These are phyloP conservation scores for Heliconius hortense DNA, from an alignment of 2,888 invertebrate genomes.

Conservation along the genomic window DNA sequence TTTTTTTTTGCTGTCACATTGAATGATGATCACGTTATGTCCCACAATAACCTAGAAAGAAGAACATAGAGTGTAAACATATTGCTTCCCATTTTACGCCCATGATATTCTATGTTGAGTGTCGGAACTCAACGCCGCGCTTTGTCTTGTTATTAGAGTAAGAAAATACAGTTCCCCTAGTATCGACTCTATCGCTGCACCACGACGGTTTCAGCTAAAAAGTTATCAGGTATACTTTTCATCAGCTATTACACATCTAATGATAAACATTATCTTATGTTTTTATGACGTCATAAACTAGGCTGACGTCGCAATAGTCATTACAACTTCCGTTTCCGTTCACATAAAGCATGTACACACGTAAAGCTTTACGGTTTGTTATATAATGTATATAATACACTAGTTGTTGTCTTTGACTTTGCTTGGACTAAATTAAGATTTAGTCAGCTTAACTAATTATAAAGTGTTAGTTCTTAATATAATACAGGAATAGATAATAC, in stretches of 20 bases:
- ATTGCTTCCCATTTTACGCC: background rate
- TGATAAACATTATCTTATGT: constrained; percentile 19
- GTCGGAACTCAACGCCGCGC: background rate
- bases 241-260: background rate
- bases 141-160: background rate
- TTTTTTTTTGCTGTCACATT: background rate
- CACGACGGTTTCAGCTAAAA: background rate
- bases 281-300: constrained; percentile 20
- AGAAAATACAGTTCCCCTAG: too few species aligned
- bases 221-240: background rate
- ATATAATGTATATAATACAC: too few species aligned
- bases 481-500: too few species aligned
- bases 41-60: background rate
- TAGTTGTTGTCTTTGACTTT: constrained; percentile 29
- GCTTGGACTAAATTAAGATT: background rate
- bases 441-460: too few species aligned
- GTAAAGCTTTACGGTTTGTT: background rate
- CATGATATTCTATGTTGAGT: background rate
- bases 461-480: too few species aligned
- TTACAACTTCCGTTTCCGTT: constrained; percentile 21
- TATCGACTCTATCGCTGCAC: background rate
- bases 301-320: constrained; percentile 11
- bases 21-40: background rate
- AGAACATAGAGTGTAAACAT: background rate
- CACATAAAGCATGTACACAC: constrained; percentile 2